These are phyloP conservation scores for Laothoe populi DNA, from an alignment of 2,888 invertebrate species.

Conservation along the genomic window DNA sequence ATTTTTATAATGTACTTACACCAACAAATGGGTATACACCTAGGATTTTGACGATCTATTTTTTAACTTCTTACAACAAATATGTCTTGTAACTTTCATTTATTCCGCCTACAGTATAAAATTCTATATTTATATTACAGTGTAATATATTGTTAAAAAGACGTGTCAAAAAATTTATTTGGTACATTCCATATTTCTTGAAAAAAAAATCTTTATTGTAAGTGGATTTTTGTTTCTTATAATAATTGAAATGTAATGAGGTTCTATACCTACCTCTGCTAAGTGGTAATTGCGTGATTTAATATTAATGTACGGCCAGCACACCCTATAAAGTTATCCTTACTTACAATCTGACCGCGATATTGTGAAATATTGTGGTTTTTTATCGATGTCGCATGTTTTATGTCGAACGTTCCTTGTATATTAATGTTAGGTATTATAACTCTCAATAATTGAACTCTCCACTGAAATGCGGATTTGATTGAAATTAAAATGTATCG, in stretches of 20 bases:
- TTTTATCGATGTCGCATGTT: neutral
- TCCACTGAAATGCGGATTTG: neutral
- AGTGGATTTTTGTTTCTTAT: neutral
- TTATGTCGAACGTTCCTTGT: neutral
- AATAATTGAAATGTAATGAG: neutral
- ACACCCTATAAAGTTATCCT: neutral
- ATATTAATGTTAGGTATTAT: neutral
- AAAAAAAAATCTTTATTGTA: no score
- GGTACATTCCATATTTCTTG: no score
- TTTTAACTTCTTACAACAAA: no score
- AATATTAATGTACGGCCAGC: neutral
- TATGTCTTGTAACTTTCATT: no score
- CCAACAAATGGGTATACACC: no score
- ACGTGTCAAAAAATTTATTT: no score
- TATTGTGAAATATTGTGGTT: constrained; percentile 7
- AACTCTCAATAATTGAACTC: neutral
- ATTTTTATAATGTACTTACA: no score
- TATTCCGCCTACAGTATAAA: no score
- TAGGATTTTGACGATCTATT: no score
- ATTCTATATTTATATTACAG: no score
- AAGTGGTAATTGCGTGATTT: neutral
- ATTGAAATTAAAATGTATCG: no score
- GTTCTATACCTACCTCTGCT: neutral
- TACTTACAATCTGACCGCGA: constrained; percentile 11
- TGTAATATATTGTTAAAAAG: no score